Percentiles rank a stretch among this genome's conserved stretches.
phyloP scores from a whole-genome alignment of 2,888 invertebrate species.

The Drosophila tripunctata region DNA sequence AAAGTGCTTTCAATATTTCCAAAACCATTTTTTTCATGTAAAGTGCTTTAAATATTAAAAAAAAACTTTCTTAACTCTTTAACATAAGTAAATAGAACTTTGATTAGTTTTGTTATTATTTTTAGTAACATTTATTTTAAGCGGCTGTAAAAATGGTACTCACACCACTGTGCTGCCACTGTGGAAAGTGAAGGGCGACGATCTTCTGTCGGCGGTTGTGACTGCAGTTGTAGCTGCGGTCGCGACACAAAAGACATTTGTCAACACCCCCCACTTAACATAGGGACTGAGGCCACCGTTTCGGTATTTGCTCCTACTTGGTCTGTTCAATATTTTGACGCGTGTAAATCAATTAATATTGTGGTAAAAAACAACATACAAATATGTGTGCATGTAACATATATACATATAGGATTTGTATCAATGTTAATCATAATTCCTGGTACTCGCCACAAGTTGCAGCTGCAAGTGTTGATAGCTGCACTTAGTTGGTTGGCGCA shows the following conservation, averaged over 20 bases:
- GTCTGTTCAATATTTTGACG: constrained; percentile 71
- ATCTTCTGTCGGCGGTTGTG: constrained; percentile 34
- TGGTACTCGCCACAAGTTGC: constrained; percentile 25
- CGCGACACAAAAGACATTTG: constrained; percentile 76
- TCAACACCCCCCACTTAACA: constrained; percentile 79
- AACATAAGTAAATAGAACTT: background rate
- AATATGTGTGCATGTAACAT: background rate
- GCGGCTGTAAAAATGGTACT: background rate
- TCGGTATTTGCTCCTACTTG: background rate
- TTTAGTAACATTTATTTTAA: background rate
- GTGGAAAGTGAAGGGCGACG: constrained; percentile 46
- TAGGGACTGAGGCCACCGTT: constrained; percentile 39
- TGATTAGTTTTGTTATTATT: background rate
- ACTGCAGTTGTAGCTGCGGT: constrained; percentile 32
- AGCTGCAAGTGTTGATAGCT: constrained; percentile 76
- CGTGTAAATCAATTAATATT: constrained; percentile 70
- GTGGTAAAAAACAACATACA: constrained; percentile 2
- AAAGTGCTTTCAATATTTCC: too few species aligned
- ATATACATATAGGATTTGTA: background rate
- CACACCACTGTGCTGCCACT: constrained; percentile 28
- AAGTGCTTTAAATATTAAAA: too few species aligned
- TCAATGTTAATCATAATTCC: constrained; percentile 64
- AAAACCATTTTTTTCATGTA: too few species aligned
- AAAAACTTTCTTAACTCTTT: too few species aligned
- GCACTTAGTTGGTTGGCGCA: constrained; percentile 69